These are phyloP conservation scores for Tipula unca DNA, from an alignment of 2,888 invertebrate genomes.

Conservation along the genomic window DNA sequence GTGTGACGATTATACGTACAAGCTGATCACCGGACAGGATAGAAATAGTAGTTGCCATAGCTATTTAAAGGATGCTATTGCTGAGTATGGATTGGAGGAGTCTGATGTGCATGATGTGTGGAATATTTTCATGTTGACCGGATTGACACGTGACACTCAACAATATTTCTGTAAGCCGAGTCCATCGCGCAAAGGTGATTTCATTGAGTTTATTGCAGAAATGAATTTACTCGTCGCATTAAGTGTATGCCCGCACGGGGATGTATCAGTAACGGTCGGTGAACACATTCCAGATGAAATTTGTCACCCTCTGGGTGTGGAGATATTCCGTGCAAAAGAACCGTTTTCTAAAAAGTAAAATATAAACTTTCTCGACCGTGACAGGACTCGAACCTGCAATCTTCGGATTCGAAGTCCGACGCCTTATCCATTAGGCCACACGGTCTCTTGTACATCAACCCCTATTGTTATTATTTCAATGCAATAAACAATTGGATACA, in stretches of 20 bases:
- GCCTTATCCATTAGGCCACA: conserved; percentile 46
- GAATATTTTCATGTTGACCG: conserved; percentile 47
- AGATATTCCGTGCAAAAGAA: conserved; percentile 36
- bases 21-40: conserved; percentile 42
- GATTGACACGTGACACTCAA: conserved; percentile 42
- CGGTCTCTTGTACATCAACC: conserved; percentile 31
- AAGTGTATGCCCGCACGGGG: conserved; percentile 43
- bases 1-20: conserved; percentile 45
- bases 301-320: conserved; percentile 41
- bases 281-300: conserved; percentile 38
- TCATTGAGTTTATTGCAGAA: conserved; percentile 45
- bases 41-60: conserved; percentile 42
- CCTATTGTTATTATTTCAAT: neutral
- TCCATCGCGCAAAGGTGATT: conserved; percentile 43
- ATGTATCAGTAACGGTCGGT: conserved; percentile 42
- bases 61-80: conserved; percentile 39
- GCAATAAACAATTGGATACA: neutral
- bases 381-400: conserved; percentile 46
- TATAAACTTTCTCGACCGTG: conserved; percentile 36
- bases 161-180: conserved; percentile 46
- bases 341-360: conserved; percentile 19
- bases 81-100: conserved; percentile 39
- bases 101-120: conserved; percentile 46
- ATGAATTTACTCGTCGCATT: conserved; percentile 44
- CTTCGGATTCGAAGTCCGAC: conserved; percentile 46